Conservation (phyloP, 2,888 invertebrate genomes). For the Sympetrum striolatum region DNA sequence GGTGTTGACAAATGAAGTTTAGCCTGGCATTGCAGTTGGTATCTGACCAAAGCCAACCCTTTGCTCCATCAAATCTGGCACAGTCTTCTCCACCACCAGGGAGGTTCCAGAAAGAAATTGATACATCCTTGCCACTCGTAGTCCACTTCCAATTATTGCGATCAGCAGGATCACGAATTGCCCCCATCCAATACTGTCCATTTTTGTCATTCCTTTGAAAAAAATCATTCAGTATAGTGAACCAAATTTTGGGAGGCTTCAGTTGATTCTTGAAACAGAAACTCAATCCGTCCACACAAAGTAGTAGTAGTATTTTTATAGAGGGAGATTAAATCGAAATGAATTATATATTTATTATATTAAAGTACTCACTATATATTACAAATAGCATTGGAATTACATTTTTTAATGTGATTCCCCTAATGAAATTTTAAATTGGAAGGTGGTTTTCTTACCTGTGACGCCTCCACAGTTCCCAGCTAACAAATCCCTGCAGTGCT, state of each 20-base stretch:
- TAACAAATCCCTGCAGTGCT: conserved; percentile 90
- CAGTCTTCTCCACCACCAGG: conserved; percentile 85
- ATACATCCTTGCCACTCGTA: conserved; percentile 79
- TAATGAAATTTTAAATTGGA: not conserved
- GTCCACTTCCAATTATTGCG: conserved; percentile 88
- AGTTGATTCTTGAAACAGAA: too few relatives aligned
- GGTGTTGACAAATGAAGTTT: conserved; percentile 93
- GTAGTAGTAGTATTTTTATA: too few relatives aligned
- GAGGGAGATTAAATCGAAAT: not conserved
- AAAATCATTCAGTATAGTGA: not conserved
- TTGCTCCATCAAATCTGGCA: conserved; percentile 88
- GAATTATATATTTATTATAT: not conserved
- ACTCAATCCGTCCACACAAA: too few relatives aligned
- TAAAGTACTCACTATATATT: too few relatives aligned
- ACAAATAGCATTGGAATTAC: too few relatives aligned
- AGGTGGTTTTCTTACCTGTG: conserved; percentile 67
- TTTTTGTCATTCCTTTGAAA: conserved; percentile 78
- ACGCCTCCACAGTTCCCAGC: conserved; percentile 92
- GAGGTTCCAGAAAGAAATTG: conserved; percentile 90
- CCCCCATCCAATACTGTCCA: conserved; percentile 95
- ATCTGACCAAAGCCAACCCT: conserved; percentile 95
- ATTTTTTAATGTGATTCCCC: not conserved
- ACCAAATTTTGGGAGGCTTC: not conserved
- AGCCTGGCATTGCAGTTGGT: conserved; percentile 83
- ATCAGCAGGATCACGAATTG: conserved; percentile 81